A percentile compares a stretch with the other conserved stretches of the same genome.
These are phyloP conservation scores for Nipponacmea schrenckii DNA, from an alignment of 2,888 invertebrate genomes.

Conservation along the genomic window DNA sequence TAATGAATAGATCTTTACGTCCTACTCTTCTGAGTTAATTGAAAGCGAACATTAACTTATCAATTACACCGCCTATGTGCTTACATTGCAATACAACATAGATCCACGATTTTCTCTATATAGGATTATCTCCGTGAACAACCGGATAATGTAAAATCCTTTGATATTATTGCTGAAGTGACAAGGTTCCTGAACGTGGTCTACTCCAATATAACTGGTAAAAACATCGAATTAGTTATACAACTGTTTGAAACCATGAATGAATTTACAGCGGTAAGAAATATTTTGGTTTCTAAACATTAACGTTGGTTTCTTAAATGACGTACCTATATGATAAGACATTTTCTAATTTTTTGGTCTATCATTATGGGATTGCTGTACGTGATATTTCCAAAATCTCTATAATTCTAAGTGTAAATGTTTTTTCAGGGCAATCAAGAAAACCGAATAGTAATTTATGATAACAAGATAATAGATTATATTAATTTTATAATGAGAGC, in stretches of 20 bases:
- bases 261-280: constrained; percentile 65
- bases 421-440: constrained; percentile 65
- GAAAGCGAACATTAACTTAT: no score
- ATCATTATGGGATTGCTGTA: no score
- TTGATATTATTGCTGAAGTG: constrained; percentile 67
- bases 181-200: constrained; percentile 65
- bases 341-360: no score
- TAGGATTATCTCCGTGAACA: constrained; percentile 68
- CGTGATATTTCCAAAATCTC: no score
- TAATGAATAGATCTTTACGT: no score
- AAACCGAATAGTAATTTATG: constrained; percentile 64
- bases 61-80: no score
- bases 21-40: no score
- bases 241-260: constrained; percentile 67
- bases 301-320: no score
- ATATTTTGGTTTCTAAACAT: not conserved
- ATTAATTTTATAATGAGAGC: constrained; percentile 67
- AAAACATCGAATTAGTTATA: constrained; percentile 63
- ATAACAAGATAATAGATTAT: constrained; percentile 67
- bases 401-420: no score
- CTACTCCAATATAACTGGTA: constrained; percentile 65
- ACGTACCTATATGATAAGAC: no score
- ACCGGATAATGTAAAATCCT: constrained; percentile 67
- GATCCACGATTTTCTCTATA: no score
- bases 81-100: no score